Conservation (phyloP, 2,888 invertebrate species). For the Acrobasis consociella region DNA sequence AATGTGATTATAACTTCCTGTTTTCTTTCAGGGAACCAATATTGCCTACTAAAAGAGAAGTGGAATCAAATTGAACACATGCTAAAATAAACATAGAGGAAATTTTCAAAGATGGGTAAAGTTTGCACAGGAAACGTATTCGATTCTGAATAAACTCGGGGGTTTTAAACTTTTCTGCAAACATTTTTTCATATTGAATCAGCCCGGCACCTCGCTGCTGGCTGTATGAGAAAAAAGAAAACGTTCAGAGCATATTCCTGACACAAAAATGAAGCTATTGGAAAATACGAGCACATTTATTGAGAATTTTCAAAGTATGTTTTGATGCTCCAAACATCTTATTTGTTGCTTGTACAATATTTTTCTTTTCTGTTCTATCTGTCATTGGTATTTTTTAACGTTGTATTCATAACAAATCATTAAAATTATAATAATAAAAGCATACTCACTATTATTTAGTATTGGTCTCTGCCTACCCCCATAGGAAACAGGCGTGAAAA, state of each 20-base stretch:
- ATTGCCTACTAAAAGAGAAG: background rate
- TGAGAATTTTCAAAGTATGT: no score
- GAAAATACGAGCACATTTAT: background rate
- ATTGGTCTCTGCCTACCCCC: no score
- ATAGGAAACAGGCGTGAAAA: no score
- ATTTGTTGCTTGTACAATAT: no score
- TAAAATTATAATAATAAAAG: no score
- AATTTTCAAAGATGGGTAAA: slow-evolving; percentile 7
- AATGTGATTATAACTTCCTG: no score
- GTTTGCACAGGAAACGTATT: slow-evolving; percentile 8
- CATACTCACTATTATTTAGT: no score
- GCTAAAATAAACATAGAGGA: slow-evolving; percentile 5
- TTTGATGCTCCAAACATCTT: no score
- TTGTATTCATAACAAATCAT: no score
- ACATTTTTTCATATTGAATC: slow-evolving; percentile 12
- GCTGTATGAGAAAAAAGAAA: slow-evolving; percentile 1
- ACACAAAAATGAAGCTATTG: slow-evolving; percentile 6
- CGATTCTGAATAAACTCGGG: slow-evolving; percentile 9
- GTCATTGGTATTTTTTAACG: no score
- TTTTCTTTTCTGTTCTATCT: no score
- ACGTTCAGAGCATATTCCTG: background rate
- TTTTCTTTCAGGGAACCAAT: no score
- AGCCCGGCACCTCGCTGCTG: background rate
- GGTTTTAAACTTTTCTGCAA: slow-evolving; percentile 13
- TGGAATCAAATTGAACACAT: background rate